These are phyloP conservation scores for Thereva nobilitata DNA, from an alignment of 2,888 invertebrate genomes.

Conservation along the genomic window DNA sequence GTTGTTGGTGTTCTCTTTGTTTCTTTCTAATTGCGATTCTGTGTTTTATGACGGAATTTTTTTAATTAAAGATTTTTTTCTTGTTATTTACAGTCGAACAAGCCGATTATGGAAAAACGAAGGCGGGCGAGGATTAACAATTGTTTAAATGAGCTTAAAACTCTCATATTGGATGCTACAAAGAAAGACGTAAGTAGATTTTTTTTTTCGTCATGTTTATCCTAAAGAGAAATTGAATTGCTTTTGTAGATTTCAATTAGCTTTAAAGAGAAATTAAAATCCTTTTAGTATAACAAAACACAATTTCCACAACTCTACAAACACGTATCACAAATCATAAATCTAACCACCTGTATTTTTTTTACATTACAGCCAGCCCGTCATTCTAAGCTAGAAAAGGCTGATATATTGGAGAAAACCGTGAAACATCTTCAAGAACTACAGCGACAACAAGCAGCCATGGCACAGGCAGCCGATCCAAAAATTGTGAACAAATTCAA, in stretches of 20 bases:
- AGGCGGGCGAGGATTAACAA: conserved; percentile 88
- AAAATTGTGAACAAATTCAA: conserved; percentile 82
- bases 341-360: conserved; percentile 25
- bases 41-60: neutral
- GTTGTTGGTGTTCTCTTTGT: too few relatives aligned
- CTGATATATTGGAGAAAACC: conserved; percentile 93
- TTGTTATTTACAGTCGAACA: conserved; percentile 74
- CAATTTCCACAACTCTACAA: too few relatives aligned
- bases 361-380: conserved; percentile 75
- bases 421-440: conserved; percentile 89
- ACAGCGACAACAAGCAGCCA: conserved; percentile 83
- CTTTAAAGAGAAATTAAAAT: neutral
- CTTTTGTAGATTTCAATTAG: neutral
- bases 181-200: conserved; percentile 83
- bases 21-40: too few relatives aligned
- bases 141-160: conserved; percentile 84
- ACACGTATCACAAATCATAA: conserved; percentile 10
- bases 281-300: too few relatives aligned
- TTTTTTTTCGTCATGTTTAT: neutral
- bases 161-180: conserved; percentile 79
- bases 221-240: neutral
- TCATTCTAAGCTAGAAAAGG: conserved; percentile 94
- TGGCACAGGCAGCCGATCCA: conserved; percentile 82
- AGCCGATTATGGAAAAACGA: conserved; percentile 92
- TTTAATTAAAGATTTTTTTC: conserved; percentile 27